Evolutionary conservation across 2,113 vertebrate genomes (phyloP).

Genomic region (Nannospalax galili): DNA sequence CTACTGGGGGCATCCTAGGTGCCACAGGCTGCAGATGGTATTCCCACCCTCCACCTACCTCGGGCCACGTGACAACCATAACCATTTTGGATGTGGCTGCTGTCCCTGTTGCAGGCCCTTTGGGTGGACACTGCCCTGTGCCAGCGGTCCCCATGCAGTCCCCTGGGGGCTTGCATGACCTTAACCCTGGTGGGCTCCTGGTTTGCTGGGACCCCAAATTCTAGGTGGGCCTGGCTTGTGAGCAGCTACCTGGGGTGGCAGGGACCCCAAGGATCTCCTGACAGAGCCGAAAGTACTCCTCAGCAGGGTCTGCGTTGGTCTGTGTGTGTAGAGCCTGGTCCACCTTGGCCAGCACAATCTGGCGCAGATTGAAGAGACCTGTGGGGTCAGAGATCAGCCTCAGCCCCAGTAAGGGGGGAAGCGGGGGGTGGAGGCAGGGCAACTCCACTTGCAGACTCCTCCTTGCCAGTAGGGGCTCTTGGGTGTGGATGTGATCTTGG

Average conservation of each 20-base stretch:
- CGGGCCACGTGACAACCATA: no score
- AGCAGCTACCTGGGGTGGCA: slow-evolving; percentile 90
- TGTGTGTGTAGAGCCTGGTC: slow-evolving; percentile 96
- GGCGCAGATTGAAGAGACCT: slow-evolving; percentile 97
- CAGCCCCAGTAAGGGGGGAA: neutral
- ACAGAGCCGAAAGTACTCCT: slow-evolving; percentile 92
- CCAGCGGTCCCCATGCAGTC: no score
- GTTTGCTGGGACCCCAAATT: neutral
- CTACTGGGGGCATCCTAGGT: neutral
- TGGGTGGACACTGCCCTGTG: no score
- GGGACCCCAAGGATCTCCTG: slow-evolving; percentile 93
- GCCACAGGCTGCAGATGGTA: no score
- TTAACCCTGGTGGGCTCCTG: neutral
- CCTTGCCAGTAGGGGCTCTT: no score
- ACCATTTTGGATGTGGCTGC: no score
- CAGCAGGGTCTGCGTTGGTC: slow-evolving; percentile 87
- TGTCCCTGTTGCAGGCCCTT: no score
- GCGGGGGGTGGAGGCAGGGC: neutral
- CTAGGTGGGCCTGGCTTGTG: neutral
- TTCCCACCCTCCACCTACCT: neutral
- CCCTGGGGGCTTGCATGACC: neutral
- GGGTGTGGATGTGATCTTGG: no score
- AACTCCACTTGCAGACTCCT: no score
- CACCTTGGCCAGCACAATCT: slow-evolving; percentile 96
- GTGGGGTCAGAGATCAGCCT: neutral